These are phyloP conservation scores for Scaptomyza caliginosa DNA, from an alignment of 2,888 invertebrate genomes.

Conservation along the genomic window DNA sequence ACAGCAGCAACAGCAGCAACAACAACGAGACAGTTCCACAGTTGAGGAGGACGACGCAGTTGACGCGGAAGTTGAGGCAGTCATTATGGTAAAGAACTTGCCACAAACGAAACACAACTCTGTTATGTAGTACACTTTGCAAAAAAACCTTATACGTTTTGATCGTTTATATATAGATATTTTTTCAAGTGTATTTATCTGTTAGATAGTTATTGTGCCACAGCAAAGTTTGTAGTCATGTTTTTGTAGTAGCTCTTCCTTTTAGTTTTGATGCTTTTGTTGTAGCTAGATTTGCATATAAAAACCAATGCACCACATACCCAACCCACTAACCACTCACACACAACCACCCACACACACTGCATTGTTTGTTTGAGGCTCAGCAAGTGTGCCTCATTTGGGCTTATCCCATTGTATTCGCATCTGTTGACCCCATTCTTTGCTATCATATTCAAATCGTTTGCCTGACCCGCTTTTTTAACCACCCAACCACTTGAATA, in stretches of 20 bases:
- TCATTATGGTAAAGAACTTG: slow-evolving; percentile 62
- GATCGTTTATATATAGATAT: too few relatives aligned
- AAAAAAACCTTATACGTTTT: too few relatives aligned
- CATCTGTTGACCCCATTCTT: slow-evolving; percentile 60
- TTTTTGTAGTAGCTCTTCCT: slow-evolving; percentile 2
- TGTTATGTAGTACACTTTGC: slow-evolving; percentile 9
- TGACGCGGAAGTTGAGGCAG: slow-evolving; percentile 76
- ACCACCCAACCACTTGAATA: slow-evolving; percentile 8
- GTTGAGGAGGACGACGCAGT: slow-evolving; percentile 63
- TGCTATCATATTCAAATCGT: slow-evolving; percentile 29
- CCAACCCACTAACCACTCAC: not conserved
- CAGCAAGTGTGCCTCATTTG: slow-evolving; percentile 16
- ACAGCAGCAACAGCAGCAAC: slow-evolving; percentile 24
- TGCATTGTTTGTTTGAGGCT: slow-evolving; percentile 33
- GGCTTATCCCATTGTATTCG: slow-evolving; percentile 22
- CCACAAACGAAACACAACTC: slow-evolving; percentile 6
- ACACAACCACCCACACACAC: not conserved
- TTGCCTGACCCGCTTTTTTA: slow-evolving; percentile 13
- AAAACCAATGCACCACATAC: slow-evolving; percentile 7
- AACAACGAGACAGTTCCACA: slow-evolving; percentile 10
- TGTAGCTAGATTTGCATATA: slow-evolving; percentile 41
- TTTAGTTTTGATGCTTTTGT: slow-evolving; percentile 4
- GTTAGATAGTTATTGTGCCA: slow-evolving; percentile 12
- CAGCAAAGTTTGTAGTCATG: slow-evolving; percentile 34
- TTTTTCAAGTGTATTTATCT: slow-evolving; percentile 18